Evolutionary conservation across 1,140 invertebrate genomes (phyloP), one percentile per base, ranked within the genome.

Genomic region (Colletes gigas): DNA sequence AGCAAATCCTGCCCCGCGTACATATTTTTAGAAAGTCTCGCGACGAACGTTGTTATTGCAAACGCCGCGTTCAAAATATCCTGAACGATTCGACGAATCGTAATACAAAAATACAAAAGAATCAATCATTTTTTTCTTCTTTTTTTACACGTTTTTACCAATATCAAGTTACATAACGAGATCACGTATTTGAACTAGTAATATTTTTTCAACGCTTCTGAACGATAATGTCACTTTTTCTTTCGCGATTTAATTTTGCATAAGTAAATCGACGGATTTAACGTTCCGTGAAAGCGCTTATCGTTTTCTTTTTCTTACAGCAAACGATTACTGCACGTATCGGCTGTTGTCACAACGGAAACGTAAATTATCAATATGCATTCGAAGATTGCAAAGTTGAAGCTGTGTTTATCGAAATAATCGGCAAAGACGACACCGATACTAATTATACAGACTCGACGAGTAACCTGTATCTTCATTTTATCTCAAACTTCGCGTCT

Each of bases 1-100:
- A 78, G 76, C 67, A 78, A 78, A 71, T 70, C 67, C 47, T 62
- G 60, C 70, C 21, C 54, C 41, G 14, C 55, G n/a, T 41, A 57
- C 4, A 62, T 57, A 76, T 68, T 78, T 78, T 78, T 78, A 78
- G 76, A 78, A 78, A 78, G 76, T 78, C 62, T 44, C 14, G 5
- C 17, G 4, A 8, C 41, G 12, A 12, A 41, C 41, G 17, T 47
- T 21, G 19, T 3, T 9, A 2, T 57, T n/a, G 15, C 30, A 7
- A 21, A 15, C 21, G 0, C 44, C 4, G 4, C 15, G 44, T 12
- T 50, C 19, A 3, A 62, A 5, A 73, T 17, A n/a, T 17, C 8
- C 10, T 14, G 15, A 66, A 17, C 39, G 39, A 44, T 44, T 44
- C 44, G 44, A 3, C 30, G 30, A 30, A 30, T 30, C 30, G 30